phyloP scores from a whole-genome alignment of 2,113 vertebrate species.

The Mola mola region DNA sequence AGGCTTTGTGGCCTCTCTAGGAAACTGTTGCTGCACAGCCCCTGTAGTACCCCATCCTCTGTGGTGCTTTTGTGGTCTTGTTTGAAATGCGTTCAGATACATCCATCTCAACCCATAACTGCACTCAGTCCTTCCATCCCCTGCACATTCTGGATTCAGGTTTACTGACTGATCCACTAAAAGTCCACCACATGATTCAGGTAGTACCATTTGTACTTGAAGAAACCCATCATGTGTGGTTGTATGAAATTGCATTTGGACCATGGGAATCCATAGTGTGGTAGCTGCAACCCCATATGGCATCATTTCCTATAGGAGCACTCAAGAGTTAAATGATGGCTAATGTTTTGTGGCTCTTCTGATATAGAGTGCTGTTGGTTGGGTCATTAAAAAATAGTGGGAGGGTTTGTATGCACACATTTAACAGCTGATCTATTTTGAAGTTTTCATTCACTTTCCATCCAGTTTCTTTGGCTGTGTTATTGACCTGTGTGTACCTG shows the following conservation, averaged over 20 bases:
- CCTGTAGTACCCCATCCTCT: slow-evolving; percentile 33
- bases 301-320: slow-evolving; percentile 74
- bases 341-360: slow-evolving; percentile 71
- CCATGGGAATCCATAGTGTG: slow-evolving; percentile 68
- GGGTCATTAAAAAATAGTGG: slow-evolving; percentile 47
- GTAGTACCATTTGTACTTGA: slow-evolving; percentile 62
- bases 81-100: slow-evolving; percentile 36
- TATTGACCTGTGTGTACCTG: too few relatives aligned
- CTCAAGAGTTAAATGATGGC: slow-evolving; percentile 68
- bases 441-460: slow-evolving; percentile 34
- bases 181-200: slow-evolving; percentile 61
- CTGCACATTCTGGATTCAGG: slow-evolving; percentile 26
- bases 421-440: background rate
- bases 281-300: slow-evolving; percentile 65
- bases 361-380: slow-evolving; percentile 64
- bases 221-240: slow-evolving; percentile 64
- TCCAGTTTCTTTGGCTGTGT: slow-evolving; percentile 74
- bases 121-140: slow-evolving; percentile 61
- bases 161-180: slow-evolving; percentile 48
- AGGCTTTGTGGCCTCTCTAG: background rate
- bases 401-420: background rate
- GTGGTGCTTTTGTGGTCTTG: slow-evolving; percentile 47
- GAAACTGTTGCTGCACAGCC: slow-evolving; percentile 23
- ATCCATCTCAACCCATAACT: slow-evolving; percentile 52
- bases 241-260: slow-evolving; percentile 69